A percentile compares a stretch with the other conserved stretches of the same genome.
Conservation (phyloP, 2,888 invertebrate genomes). For the Lasioglossum malachurum region DNA sequence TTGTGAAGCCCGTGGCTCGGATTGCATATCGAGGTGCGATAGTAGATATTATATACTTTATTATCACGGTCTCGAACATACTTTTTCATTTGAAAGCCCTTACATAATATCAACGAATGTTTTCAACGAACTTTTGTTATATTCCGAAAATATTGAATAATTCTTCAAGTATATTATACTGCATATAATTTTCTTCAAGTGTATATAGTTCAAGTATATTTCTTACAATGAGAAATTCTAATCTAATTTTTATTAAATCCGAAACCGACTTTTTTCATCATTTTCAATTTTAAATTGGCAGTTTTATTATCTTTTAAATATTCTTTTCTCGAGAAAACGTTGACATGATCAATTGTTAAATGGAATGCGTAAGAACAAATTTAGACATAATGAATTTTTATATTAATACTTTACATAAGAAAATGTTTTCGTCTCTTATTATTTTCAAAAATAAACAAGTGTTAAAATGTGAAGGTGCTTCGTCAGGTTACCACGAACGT, state of each 20-base stretch:
- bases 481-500: constrained; percentile 52
- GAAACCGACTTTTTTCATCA: not conserved
- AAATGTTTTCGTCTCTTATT: not conserved
- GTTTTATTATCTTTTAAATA: not conserved
- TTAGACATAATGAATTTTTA: not conserved
- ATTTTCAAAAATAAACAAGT: not conserved
- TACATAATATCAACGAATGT: constrained; percentile 52
- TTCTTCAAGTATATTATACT: not conserved
- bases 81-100: constrained; percentile 27
- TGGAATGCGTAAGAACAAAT: not conserved
- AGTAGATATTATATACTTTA: constrained; percentile 5
- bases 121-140: constrained; percentile 21
- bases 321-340: not conserved
- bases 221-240: not conserved
- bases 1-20: constrained; percentile 52
- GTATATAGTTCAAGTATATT: not conserved
- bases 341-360: not conserved
- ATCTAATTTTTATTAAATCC: not conserved
- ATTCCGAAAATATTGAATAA: not conserved
- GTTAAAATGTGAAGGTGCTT: constrained; percentile 60
- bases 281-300: not conserved
- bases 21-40: constrained; percentile 45
- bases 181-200: not conserved
- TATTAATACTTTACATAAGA: not conserved
- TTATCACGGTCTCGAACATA: not conserved